Evolutionary conservation across 2,888 invertebrate genomes (phyloP), one percentile per base, ranked within the genome.

Genomic region (Drosophila rellima): DNA sequence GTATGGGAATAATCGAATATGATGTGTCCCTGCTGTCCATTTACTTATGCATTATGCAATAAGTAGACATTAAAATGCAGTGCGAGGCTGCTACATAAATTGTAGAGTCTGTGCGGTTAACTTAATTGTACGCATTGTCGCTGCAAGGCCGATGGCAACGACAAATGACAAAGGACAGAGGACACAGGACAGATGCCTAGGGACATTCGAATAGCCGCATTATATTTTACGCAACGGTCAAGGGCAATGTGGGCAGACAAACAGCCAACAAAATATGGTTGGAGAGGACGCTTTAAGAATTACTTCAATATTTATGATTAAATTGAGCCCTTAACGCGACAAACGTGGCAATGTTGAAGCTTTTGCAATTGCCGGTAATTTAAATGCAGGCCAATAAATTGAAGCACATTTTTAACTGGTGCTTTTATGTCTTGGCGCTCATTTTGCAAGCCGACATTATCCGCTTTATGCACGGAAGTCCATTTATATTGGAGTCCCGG

Each of bases 401-500:
- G 59, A 69, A 79, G 74, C 66, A 51, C 82, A 81, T 63, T 81
- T 86, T 87, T 54, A 87, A 76, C 78, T 64, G 73, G 56, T 52
- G 64, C 47, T 78, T 76, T 78, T 70, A 74, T 61, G 65, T 70
- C 78, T 61, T 61, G 60, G 60, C 80, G 51, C 55, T 75, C 63
- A 65, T 79, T 76, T 59, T 42, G 45, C 47, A 62, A 48, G 47
- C 60, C 50, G 56, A 68, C 70, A 80, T 76, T 82, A 86, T 83
- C 60, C 80, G 70, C 77, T 79, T 84, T 77, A 87, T 87, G 85
- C 78, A 78, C 88, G 88, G 78, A 87, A 87, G 88, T 87, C 85
- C 88, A 82, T 87, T 84, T 75, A 82, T 78, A 82, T 78, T 69
- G 80, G 54, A 60, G 63, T 50, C 68, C 57, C 17, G 47, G 8